A percentile compares a stretch with the other conserved stretches of the same genome.
Conservation (phyloP, 2,113 vertebrate species). For the Antechinus flavipes region DNA sequence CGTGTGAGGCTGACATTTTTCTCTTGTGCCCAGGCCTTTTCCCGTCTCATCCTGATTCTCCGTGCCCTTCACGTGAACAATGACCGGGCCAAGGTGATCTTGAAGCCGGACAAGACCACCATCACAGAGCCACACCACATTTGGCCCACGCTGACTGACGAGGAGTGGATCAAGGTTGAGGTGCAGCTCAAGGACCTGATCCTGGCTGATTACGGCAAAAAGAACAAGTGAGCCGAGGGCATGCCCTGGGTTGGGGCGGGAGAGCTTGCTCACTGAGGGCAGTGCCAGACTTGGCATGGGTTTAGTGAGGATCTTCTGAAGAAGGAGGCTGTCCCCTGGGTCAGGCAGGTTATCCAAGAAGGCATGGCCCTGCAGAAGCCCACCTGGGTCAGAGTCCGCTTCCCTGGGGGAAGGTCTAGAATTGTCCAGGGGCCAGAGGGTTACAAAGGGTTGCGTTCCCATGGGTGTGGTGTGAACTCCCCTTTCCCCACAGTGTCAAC, state of each 20-base stretch:
- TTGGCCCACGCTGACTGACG: slow-evolving; percentile 98
- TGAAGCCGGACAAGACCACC: slow-evolving; percentile 99
- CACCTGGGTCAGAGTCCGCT: neutral
- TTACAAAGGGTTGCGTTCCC: neutral
- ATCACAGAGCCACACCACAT: slow-evolving; percentile 99
- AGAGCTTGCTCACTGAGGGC: neutral
- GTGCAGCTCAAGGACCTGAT: slow-evolving; percentile 99
- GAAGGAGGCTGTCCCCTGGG: neutral
- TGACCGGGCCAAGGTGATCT: slow-evolving; percentile 97
- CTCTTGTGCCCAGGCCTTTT: slow-evolving; percentile 91
- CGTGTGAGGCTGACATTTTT: neutral
- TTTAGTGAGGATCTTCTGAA: slow-evolving; percentile 2
- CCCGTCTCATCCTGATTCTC: slow-evolving; percentile 97
- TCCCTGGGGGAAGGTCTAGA: neutral
- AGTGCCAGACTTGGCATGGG: neutral
- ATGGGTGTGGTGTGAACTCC: slow-evolving; percentile 45
- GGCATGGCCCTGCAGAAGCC: neutral
- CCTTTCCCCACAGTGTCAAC: slow-evolving; percentile 90
- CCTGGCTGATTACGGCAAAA: slow-evolving; percentile 98
- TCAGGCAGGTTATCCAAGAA: neutral
- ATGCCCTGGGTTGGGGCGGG: neutral
- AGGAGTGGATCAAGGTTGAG: slow-evolving; percentile 99
- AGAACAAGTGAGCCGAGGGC: slow-evolving; percentile 94
- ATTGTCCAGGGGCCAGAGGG: neutral
- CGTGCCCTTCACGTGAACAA: slow-evolving; percentile 98